These are phyloP conservation scores for Aldrovandia affinis DNA, from an alignment of 2,797 vertebrate species.

Conservation along the genomic window DNA sequence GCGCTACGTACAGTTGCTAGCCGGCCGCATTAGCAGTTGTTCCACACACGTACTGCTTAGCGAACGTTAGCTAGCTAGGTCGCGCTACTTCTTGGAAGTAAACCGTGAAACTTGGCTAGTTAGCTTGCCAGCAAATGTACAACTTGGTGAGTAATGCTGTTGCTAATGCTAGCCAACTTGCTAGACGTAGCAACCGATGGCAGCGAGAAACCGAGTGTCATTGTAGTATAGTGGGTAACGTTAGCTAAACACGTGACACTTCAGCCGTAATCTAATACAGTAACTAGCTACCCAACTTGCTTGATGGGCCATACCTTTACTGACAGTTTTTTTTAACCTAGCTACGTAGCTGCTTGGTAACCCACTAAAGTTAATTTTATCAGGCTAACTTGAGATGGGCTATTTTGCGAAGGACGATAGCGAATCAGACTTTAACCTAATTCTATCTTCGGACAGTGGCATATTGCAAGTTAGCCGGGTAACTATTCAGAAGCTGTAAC, in stretches of 20 bases:
- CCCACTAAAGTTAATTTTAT: not conserved
- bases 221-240: not conserved
- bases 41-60: not conserved
- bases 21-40: not conserved
- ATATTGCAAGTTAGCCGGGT: too few species aligned
- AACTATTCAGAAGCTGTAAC: too few species aligned
- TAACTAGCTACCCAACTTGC: not conserved
- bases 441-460: not conserved
- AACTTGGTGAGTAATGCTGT: not conserved
- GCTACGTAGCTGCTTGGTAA: not conserved
- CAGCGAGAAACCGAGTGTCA: not conserved
- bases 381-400: not conserved
- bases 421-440: not conserved
- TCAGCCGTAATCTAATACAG: not conserved
- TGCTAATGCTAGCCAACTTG: not conserved
- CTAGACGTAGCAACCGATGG: not conserved
- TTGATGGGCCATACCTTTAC: too few species aligned
- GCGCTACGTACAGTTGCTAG: not conserved
- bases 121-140: not conserved
- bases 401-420: not conserved
- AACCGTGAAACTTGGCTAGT: not conserved
- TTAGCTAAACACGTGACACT: not conserved
- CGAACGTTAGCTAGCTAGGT: not conserved
- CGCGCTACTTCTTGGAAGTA: not conserved
- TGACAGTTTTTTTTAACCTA: not conserved